Evolutionary conservation across 2,113 vertebrate genomes (phyloP), one percentile per base, ranked within the genome.

Genomic region (Stigmatopora nigra): DNA sequence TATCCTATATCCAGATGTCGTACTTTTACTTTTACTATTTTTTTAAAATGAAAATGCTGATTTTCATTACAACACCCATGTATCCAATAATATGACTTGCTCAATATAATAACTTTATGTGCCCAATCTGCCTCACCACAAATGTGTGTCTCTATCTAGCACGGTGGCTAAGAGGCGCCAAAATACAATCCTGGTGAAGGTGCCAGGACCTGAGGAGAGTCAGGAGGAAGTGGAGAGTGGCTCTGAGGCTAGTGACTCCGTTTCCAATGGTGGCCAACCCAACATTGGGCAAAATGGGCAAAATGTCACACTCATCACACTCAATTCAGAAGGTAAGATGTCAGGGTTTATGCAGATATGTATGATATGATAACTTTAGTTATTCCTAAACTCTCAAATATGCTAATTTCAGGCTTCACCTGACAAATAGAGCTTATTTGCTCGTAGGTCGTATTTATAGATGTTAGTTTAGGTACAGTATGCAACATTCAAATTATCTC

Each of bases 171-270:
- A 91, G 12, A 91, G 92, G 41, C 91, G 94, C 16, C 97, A 99
- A 84, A 99, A 98, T 88, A 99, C 96, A 62, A 98, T 99, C 35
- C 90, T 99, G 75, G 94, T 99, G 67, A 99, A 98, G 82, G 94
- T 98, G 31, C 97, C 96, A 0, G 93, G 88, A 0, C 93, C 93
- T 0, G 97, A 99, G 0, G 95, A 98, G 75, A 94, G 94, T 70
- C 97, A 97, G 1, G 96, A 98, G 62, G 96, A 99, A 0, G 93
- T 93, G 53, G 97, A 98, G 60, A 99, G 97, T 0, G 96, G 96
- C 22, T 98, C 96, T 0, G 97, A 98, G 83, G 93, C 95, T 86
- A 97, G 97, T 14, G 97, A 99, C 82, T 93, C 94, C 0, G 85
- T 98, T 64, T 98, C 96, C 72, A 98, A 92, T 80, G 92, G 93